Base-by-base conservation (phyloP, 2,797 vertebrate species). In the Pangasius macronema region DNA sequence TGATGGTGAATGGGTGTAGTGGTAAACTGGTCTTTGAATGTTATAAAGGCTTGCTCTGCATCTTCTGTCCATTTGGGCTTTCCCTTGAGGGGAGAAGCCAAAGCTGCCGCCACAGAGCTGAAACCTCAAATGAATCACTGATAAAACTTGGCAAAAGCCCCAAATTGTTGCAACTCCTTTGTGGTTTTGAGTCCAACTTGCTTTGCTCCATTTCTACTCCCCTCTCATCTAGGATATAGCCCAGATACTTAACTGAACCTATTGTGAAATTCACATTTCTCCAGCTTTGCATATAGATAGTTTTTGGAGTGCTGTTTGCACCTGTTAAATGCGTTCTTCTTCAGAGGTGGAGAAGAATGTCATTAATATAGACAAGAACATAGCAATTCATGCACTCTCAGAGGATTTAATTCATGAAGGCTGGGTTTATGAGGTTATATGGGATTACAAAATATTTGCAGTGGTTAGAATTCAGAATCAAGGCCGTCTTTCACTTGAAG, bases 381-480 rank as follows among this genome's bases (percentile, higher is more conserved):
- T 22, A 73, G 70, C 36, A 46, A 73, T 24, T 73, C 70, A 46
- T 39, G 4, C 46, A 24, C 3, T 42, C 70, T 73, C 70, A 10
- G 9, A 42, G 39, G 20, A 46, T 42, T 46, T 42, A 5, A 73
- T 36, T 70, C 67, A 70, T 70, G 67, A 42, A 27, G 9, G 39
- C 9, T 39, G 24, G 9, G 70, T 46, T 46, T 73, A 42, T 46
- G 36, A 73, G 39, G 70, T 22, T 39, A 46, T 73, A 73, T 73
- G 70, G 70, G 39, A 24, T 42, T 73, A 73, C 39, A 22, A 73
- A 73, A 73, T 46, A 46, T 73, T 42, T 73, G 39, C 70, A 73
- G 20, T 11, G 39, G 20, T 39, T 73, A 73, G 39, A 3, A 2
- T 11, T 73, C 14, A 1, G 20, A 42, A 27, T 46, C 10, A 73